Evolutionary conservation across 2,113 vertebrate species (phyloP).

Genomic region (Seriola dumerili): DNA sequence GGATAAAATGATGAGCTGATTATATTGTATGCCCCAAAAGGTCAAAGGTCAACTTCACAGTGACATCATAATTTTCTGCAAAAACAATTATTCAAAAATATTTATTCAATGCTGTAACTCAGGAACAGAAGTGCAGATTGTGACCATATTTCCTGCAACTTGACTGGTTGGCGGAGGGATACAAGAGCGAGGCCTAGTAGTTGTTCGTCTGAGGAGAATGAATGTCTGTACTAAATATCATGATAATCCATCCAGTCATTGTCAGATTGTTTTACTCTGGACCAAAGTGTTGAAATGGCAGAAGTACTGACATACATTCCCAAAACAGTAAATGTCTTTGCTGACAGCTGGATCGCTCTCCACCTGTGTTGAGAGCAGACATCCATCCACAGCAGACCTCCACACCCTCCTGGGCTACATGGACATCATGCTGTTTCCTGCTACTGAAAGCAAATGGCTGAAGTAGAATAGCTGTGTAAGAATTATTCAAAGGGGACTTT

Average conservation of each 20-base stretch:
- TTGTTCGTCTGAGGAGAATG: background rate
- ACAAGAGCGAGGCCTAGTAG: too few relatives aligned
- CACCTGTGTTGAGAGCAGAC: background rate
- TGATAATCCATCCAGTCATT: background rate
- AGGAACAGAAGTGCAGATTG: too few relatives aligned
- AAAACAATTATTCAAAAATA: too few relatives aligned
- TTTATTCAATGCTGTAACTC: too few relatives aligned
- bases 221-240: background rate
- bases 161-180: too few relatives aligned
- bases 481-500: background rate
- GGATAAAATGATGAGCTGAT: too few relatives aligned
- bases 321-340: background rate
- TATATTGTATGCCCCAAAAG: too few relatives aligned
- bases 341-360: background rate
- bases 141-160: too few relatives aligned
- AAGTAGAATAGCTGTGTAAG: background rate
- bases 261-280: background rate
- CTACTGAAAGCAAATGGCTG: background rate
- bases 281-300: background rate
- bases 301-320: background rate
- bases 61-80: too few relatives aligned
- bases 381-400: background rate
- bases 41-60: too few relatives aligned
- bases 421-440: background rate
- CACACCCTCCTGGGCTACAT: background rate